Evolutionary conservation across 2,888 invertebrate species (phyloP).

Genomic region (Adela reaumurella): DNA sequence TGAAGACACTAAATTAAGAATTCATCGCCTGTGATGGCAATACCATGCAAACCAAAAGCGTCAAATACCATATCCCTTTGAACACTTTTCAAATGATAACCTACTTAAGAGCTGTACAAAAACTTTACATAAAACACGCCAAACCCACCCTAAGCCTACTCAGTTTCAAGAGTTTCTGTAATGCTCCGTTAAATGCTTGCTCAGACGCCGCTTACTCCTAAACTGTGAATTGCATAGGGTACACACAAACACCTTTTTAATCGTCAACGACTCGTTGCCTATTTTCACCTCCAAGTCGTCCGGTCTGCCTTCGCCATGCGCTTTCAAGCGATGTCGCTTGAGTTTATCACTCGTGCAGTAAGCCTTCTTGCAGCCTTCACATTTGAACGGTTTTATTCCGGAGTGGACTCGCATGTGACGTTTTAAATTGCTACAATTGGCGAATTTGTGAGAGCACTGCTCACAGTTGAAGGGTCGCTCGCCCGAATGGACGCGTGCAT

Average conservation of each 20-base stretch:
- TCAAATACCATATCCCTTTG: too few species aligned
- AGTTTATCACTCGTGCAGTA: not conserved
- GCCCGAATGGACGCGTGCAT: constrained; percentile 58
- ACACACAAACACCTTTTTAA: not conserved
- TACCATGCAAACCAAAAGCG: too few species aligned
- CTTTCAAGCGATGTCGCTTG: not conserved
- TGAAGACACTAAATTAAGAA: too few species aligned
- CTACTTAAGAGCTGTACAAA: too few species aligned
- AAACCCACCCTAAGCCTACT: too few species aligned
- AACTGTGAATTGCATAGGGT: not conserved
- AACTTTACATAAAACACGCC: too few species aligned
- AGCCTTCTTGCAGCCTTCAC: not conserved
- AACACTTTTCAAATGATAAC: too few species aligned
- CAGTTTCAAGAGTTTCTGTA: not conserved
- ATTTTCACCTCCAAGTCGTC: not conserved
- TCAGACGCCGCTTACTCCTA: not conserved
- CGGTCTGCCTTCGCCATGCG: not conserved
- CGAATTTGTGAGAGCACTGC: constrained; percentile 52
- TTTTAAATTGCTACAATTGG: not conserved
- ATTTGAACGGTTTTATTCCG: not conserved
- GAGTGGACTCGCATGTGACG: not conserved
- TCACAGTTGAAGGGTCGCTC: constrained; percentile 59
- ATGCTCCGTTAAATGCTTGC: not conserved
- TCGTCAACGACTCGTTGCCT: not conserved
- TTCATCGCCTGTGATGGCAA: too few species aligned